Conservation (phyloP, 2,113 vertebrate species). For the Malurus alboscapulatus region DNA sequence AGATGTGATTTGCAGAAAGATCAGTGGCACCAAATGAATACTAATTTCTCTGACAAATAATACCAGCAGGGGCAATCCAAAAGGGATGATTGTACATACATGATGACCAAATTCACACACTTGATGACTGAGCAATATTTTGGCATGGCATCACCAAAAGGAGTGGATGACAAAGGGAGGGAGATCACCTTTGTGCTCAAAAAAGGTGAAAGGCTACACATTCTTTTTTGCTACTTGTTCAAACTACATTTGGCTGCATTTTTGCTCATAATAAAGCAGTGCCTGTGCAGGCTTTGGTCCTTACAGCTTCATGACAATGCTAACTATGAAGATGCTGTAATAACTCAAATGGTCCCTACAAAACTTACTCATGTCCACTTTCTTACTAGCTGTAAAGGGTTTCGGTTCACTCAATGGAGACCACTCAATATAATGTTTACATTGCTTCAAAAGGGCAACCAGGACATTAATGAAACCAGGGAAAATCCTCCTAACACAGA, state of each 20-base stretch:
- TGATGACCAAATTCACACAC: not conserved
- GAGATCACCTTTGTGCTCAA: not conserved
- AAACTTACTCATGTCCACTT: not conserved
- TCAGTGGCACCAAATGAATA: not conserved
- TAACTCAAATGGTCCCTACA: not conserved
- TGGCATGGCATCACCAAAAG: not conserved
- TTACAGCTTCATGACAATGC: not conserved
- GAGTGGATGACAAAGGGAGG: not conserved
- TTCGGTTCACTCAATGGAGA: not conserved
- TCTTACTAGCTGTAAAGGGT: not conserved
- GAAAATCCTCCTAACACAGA: not conserved
- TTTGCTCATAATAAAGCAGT: not conserved
- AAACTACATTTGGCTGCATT: not conserved
- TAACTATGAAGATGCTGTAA: not conserved
- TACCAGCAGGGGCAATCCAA: not conserved
- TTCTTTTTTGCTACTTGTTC: not conserved
- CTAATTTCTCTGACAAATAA: not conserved
- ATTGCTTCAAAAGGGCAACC: not conserved
- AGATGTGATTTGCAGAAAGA: not conserved
- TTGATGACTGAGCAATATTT: not conserved
- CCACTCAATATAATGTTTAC: accelerated
- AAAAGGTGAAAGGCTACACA: not conserved
- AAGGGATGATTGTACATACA: not conserved
- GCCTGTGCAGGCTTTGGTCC: not conserved
- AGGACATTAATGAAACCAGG: not conserved